Conservation (phyloP, 2,797 vertebrate genomes). For the Chaunax sp. region DNA sequence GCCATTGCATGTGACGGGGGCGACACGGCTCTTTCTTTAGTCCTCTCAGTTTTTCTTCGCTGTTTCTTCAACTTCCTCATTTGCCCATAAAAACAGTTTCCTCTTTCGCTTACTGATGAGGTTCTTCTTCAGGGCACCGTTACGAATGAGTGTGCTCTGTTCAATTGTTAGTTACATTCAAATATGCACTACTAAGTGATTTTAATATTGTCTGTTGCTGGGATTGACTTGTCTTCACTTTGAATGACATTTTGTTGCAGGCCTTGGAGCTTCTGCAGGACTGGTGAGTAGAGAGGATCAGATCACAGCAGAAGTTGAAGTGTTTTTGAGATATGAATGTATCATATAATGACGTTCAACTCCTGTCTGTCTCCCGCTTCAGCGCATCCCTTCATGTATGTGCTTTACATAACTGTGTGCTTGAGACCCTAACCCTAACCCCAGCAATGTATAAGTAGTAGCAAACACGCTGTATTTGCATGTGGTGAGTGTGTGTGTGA, state of each 20-base stretch:
- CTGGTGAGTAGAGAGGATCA: conserved; percentile 54
- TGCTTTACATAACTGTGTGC: not conserved
- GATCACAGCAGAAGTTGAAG: not conserved
- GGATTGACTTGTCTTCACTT: not conserved
- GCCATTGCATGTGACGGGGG: conserved; percentile 19
- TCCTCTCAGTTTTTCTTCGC: conserved; percentile 57
- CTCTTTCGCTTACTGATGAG: conserved; percentile 61
- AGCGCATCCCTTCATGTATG: not conserved
- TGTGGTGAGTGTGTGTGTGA: conserved; percentile 28
- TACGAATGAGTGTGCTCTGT: not conserved
- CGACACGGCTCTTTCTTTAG: conserved; percentile 55
- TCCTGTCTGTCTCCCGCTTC: conserved; percentile 32
- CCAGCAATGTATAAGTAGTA: conserved; percentile 29
- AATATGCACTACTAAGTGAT: not conserved
- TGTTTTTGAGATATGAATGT: not conserved
- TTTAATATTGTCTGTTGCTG: not conserved
- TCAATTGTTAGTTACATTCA: not conserved
- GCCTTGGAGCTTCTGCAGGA: not conserved
- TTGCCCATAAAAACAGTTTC: conserved; percentile 55
- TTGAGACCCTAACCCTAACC: too few relatives aligned
- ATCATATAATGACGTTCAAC: not conserved
- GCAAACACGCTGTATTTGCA: conserved; percentile 22
- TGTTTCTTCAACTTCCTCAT: conserved; percentile 73
- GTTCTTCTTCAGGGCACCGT: conserved; percentile 16
- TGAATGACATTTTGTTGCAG: not conserved